Percentiles rank a stretch among this genome's conserved stretches.
Conservation (phyloP, 2,797 vertebrate genomes). For the Cottoperca gobio region DNA sequence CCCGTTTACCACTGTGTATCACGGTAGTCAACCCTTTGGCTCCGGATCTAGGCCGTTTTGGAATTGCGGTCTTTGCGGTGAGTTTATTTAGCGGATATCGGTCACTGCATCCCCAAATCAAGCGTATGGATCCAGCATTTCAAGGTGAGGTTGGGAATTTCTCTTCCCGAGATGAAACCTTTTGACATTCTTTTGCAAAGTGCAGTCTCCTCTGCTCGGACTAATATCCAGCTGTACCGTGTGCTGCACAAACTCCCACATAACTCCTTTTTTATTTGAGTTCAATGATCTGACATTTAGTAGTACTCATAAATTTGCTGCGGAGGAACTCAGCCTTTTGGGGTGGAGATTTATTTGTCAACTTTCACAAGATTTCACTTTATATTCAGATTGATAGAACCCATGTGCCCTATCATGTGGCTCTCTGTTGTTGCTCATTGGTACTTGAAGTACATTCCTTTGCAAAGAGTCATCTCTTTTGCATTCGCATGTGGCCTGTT, state of each 20-base stretch:
- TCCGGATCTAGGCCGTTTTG: constrained; percentile 62
- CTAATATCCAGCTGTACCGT: constrained; percentile 50
- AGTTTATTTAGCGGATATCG: constrained; percentile 77
- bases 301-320: constrained; percentile 53
- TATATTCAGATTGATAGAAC: constrained; percentile 66
- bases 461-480: constrained; percentile 62
- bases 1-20: constrained; percentile 87
- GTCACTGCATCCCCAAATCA: constrained; percentile 70
- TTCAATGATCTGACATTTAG: constrained; percentile 67
- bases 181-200: constrained; percentile 54
- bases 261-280: constrained; percentile 69
- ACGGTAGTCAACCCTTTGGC: constrained; percentile 88
- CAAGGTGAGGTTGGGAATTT: constrained; percentile 47
- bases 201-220: constrained; percentile 41
- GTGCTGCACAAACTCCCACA: constrained; percentile 43
- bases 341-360: constrained; percentile 70
- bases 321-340: constrained; percentile 54
- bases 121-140: constrained; percentile 69
- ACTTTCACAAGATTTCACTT: constrained; percentile 72
- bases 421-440: constrained; percentile 68
- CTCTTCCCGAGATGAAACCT: constrained; percentile 49
- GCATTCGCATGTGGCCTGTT: constrained; percentile 65
- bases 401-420: constrained; percentile 63
- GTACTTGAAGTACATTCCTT: constrained; percentile 72
- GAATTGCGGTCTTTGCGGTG: constrained; percentile 64